A percentile compares a stretch with the other conserved stretches of the same genome.
phyloP scores from a whole-genome alignment of 2,113 vertebrate genomes.

The Phylloscopus whistleri region DNA sequence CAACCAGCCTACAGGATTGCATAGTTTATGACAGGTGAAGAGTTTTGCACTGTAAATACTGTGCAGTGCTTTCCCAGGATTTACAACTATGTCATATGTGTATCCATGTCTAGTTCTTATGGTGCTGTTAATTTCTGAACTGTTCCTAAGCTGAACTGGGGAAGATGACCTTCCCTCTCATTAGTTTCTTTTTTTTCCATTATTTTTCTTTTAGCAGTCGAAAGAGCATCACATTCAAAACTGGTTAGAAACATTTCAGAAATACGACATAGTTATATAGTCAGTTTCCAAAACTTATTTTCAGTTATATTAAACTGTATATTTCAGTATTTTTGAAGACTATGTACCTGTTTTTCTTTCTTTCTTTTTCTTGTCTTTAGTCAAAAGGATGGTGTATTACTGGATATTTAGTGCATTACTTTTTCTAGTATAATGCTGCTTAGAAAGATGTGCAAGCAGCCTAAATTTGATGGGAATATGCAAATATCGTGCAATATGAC shows the following conservation, averaged over 20 bases:
- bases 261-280: background rate
- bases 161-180: background rate
- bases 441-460: constrained; percentile 8
- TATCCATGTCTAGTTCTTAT: background rate
- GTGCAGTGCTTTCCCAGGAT: background rate
- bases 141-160: background rate
- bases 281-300: background rate
- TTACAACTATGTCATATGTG: background rate
- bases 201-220: background rate
- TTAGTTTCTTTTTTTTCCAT: background rate
- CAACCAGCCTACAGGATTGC: background rate
- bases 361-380: background rate
- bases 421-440: background rate
- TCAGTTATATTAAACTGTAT: no score
- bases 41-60: background rate
- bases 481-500: background rate
- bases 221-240: background rate
- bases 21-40: background rate
- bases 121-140: constrained; percentile 11
- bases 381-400: background rate
- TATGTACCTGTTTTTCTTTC: background rate
- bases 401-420: background rate
- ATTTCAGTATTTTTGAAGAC: background rate
- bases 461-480: constrained; percentile 1
- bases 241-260: background rate